phyloP scores from a whole-genome alignment of 2,113 vertebrate genomes.

The Festucalex cinctus region DNA sequence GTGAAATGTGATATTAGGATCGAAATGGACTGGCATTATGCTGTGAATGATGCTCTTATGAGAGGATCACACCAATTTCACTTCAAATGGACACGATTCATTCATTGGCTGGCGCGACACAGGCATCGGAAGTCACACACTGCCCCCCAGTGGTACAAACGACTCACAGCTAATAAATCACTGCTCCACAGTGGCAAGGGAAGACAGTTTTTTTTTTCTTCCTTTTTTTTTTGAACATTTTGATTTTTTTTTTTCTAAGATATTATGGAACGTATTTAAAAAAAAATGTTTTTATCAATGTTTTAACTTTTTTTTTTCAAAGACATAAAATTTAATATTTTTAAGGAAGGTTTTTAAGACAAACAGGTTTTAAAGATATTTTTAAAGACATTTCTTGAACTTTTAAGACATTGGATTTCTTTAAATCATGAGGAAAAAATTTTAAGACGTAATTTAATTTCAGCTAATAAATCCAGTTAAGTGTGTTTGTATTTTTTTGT shows the following conservation, averaged over 20 bases:
- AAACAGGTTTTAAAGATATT: neutral
- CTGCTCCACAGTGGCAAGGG: neutral
- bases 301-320: neutral
- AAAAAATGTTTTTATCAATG: no score
- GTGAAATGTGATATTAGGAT: neutral
- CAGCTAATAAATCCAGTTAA: no score
- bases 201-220: neutral
- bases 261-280: neutral
- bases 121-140: conserved; percentile 70
- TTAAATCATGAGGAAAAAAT: no score
- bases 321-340: neutral
- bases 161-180: conserved; percentile 29
- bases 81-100: conserved; percentile 51
- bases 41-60: conserved; percentile 58
- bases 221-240: no score
- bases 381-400: neutral
- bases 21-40: neutral
- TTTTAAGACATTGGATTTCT: neutral
- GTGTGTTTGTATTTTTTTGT: no score
- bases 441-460: neutral
- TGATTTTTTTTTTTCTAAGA: neutral
- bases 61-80: conserved; percentile 60
- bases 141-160: conserved; percentile 73
- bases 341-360: neutral
- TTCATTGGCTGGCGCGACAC: conserved; percentile 30